Evolutionary conservation across 2,888 invertebrate species (phyloP).

Genomic region (Epirrita christyi): DNA sequence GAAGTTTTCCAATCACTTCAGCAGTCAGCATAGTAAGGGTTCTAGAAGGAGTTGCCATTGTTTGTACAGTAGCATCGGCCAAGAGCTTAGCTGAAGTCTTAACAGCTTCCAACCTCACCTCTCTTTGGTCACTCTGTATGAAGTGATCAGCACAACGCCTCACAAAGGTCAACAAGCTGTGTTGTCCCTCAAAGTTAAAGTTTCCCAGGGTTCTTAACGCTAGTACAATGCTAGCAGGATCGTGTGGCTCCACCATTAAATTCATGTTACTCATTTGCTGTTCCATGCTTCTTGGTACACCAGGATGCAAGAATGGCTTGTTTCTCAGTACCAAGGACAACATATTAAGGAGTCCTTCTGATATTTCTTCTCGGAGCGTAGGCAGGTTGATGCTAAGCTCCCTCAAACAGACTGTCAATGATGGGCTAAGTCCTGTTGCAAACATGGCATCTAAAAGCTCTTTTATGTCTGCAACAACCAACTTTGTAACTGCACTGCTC

Average conservation of each 20-base stretch:
- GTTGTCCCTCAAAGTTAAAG: constrained; percentile 95
- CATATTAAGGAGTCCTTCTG: constrained; percentile 96
- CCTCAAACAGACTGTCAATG: constrained; percentile 95
- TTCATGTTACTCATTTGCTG: constrained; percentile 78
- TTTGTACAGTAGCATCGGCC: constrained; percentile 90
- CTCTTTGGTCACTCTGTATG: constrained; percentile 94
- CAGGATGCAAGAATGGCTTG: constrained; percentile 92
- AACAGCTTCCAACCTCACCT: constrained; percentile 96
- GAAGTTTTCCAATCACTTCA: constrained; percentile 94
- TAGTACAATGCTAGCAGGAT: constrained; percentile 93
- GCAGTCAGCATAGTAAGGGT: constrained; percentile 93
- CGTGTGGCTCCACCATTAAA: constrained; percentile 85
- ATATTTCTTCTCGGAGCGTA: constrained; percentile 94
- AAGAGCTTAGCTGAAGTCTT: constrained; percentile 96
- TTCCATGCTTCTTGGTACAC: constrained; percentile 88
- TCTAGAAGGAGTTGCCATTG: constrained; percentile 88
- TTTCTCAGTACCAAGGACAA: constrained; percentile 96
- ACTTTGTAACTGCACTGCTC: constrained; percentile 93
- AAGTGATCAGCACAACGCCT: constrained; percentile 96
- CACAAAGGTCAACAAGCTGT: constrained; percentile 95
- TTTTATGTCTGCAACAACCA: constrained; percentile 90
- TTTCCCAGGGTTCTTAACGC: constrained; percentile 96
- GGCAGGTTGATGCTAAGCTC: constrained; percentile 96
- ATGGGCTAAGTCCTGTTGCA: constrained; percentile 94
- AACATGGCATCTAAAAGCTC: constrained; percentile 96